A percentile compares a stretch with the other conserved stretches of the same genome.
These are phyloP conservation scores for Drosophila kanapiae DNA, from an alignment of 1,140 invertebrate species.

Conservation along the genomic window DNA sequence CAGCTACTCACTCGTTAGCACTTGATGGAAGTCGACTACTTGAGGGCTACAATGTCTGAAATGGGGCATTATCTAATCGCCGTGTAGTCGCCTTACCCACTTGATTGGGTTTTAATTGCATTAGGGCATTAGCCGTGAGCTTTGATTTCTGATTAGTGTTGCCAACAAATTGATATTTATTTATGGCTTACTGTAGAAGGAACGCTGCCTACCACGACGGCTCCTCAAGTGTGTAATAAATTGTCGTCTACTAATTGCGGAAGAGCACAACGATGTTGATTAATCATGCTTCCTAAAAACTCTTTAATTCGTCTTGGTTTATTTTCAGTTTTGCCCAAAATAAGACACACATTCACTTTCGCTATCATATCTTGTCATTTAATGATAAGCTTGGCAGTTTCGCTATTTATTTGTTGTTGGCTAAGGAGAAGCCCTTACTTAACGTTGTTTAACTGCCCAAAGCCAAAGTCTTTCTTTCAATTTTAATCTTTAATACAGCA, in stretches of 20 bases:
- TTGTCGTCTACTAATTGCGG: conserved; percentile 21
- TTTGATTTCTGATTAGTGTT: conserved; percentile 59
- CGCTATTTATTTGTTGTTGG: not conserved
- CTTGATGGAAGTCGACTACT: conserved; percentile 38
- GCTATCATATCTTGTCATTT: conserved; percentile 13
- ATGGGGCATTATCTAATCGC: conserved; percentile 64
- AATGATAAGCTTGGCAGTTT: not conserved
- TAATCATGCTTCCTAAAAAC: conserved; percentile 1
- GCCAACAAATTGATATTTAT: conserved; percentile 45
- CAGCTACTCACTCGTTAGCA: conserved; percentile 28
- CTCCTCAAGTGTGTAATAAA: conserved; percentile 31
- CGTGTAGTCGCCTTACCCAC: conserved; percentile 17
- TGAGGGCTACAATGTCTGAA: conserved; percentile 22
- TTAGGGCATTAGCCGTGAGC: conserved; percentile 57
- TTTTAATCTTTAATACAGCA: conserved; percentile 6
- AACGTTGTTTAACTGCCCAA: too few species aligned
- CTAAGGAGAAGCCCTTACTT: not conserved
- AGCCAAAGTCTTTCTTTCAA: not conserved
- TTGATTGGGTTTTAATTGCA: conserved; percentile 68
- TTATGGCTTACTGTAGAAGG: conserved; percentile 20
- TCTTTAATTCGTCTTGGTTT: not conserved
- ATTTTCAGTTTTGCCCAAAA: not conserved
- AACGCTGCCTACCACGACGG: conserved; percentile 10
- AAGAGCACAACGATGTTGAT: not conserved
- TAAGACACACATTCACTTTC: not conserved